Conservation (phyloP, 2,888 invertebrate genomes). For the Cephus spinipes region DNA sequence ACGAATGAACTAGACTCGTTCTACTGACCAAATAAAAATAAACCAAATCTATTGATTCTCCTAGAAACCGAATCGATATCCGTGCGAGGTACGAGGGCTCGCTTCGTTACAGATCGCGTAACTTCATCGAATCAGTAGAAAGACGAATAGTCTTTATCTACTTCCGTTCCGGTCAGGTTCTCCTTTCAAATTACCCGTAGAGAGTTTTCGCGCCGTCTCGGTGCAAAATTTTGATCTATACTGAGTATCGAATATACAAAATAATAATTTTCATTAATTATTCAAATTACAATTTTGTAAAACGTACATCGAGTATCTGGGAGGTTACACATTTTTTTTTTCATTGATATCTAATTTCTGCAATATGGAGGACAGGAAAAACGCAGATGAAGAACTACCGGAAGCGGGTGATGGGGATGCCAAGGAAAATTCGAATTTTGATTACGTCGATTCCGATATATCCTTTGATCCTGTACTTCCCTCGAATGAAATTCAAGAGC, state of each 20-base stretch:
- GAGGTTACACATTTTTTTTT: neutral
- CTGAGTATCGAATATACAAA: neutral
- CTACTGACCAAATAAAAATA: conserved; percentile 37
- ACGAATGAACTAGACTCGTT: neutral
- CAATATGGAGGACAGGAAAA: neutral
- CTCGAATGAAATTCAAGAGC: conserved; percentile 15
- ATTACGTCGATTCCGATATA: neutral
- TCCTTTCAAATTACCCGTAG: neutral
- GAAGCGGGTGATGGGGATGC: neutral
- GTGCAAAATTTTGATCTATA: neutral
- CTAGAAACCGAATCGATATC: conserved; percentile 59
- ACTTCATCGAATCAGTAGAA: conserved; percentile 29
- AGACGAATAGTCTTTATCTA: conserved; percentile 7
- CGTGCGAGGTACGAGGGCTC: conserved; percentile 54
- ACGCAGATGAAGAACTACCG: neutral
- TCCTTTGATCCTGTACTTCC: neutral
- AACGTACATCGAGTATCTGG: neutral
- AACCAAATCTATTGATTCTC: conserved; percentile 56
- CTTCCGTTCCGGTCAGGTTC: neutral
- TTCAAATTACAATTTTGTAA: neutral
- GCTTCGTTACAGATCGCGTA: conserved; percentile 52
- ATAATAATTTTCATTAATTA: neutral
- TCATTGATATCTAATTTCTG: neutral
- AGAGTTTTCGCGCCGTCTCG: neutral
- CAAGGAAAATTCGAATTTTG: neutral